phyloP scores from a whole-genome alignment of 2,888 invertebrate genomes.

The Amiota communis region DNA sequence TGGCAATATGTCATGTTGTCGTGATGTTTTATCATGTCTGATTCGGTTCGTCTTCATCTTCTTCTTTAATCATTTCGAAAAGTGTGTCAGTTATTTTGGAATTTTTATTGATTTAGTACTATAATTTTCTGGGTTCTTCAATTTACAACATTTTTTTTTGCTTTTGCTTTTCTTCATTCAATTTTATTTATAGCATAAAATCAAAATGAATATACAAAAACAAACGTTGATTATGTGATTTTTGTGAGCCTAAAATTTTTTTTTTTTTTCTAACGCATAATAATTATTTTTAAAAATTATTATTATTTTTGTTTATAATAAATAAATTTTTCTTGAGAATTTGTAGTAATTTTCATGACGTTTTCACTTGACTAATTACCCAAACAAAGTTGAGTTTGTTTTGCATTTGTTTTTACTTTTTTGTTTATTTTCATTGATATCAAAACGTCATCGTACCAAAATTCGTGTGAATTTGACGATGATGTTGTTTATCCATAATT shows the following conservation, averaged over 20 bases:
- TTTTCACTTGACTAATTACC: constrained; percentile 6
- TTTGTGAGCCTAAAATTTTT: too few relatives aligned
- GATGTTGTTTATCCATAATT: not conserved
- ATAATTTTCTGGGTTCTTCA: constrained; percentile 41
- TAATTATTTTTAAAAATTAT: too few relatives aligned
- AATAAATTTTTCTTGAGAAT: too few relatives aligned
- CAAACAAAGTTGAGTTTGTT: not conserved
- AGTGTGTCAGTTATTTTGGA: constrained; percentile 57
- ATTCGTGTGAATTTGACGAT: not conserved
- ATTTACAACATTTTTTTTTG: not conserved
- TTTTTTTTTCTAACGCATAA: too few relatives aligned
- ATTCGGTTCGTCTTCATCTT: constrained; percentile 1
- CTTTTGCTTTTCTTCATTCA: not conserved
- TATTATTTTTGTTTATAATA: too few relatives aligned
- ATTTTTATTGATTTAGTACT: constrained; percentile 64
- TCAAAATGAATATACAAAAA: not conserved
- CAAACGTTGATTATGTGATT: not conserved
- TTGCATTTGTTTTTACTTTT: too few relatives aligned
- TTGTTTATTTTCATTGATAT: not conserved
- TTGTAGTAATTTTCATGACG: not conserved
- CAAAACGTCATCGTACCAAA: not conserved
- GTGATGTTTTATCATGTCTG: constrained; percentile 12
- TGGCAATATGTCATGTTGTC: constrained; percentile 13
- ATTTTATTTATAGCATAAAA: constrained; percentile 1
- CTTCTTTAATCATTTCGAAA: constrained; percentile 34